Evolutionary conservation across 1,140 invertebrate genomes (phyloP), one percentile per base, ranked within the genome.

Genomic region (Antheraea pernyi): DNA sequence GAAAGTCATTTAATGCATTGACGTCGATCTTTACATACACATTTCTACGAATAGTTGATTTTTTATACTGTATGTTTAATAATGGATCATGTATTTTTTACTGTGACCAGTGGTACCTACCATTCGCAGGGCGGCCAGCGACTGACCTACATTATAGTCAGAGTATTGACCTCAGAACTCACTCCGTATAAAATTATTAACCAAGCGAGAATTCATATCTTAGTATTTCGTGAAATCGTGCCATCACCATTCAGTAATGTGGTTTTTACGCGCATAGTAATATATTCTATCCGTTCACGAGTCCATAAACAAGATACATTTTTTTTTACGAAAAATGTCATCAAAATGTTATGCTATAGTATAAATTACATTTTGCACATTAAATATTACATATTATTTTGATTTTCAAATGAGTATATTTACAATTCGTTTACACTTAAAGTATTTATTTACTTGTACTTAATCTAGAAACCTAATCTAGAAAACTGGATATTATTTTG

Each of bases 81-180:
- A 19, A 61, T 64, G 18, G n/a, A 64, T 64, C 37, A 18, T 59
- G 48, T 13, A 65, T 68, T 73, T 69, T 69, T 53, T 48, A 37
- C 66, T 36, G 68, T 63, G 65, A 67, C 65, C 67, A 65, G 62
- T 78, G 65, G 72, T 75, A 69, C 63, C 69, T 58, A 64, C 72
- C 61, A 39, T 65, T 46, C 64, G 72, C 70, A 79, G 76, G 79
- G 80, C 81, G 71, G 70, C 70, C 77, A 72, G 67, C 77, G 67
- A 70, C 53, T 82, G 83, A 76, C 79, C 83, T 65, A 86, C 83
- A 75, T 84, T 73, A 53, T 75, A 61, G 64, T 63, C 68, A 75
- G 83, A 83, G 84, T 85, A 82, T 84, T 83, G 85, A 87, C 82
- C 85, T 76, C 79, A 63, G 63, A 67, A 73, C 76, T 70, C 72